Evolutionary conservation across 2,113 vertebrate genomes (phyloP), one percentile per base, ranked within the genome.

Genomic region (Myiozetetes cayanensis): DNA sequence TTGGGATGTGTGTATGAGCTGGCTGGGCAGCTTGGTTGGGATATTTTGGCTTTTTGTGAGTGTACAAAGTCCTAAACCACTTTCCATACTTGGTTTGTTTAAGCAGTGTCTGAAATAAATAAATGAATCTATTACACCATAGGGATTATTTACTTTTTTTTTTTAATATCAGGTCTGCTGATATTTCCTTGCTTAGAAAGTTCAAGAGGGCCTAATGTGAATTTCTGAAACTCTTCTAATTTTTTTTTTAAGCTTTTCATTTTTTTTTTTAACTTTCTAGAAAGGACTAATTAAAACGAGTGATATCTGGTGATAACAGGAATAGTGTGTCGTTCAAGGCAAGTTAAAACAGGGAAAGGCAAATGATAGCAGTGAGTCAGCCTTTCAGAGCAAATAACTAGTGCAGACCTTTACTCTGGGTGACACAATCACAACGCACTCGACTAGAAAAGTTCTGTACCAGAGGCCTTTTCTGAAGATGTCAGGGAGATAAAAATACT

Each of bases 331-430:
- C 77, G 35, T 74, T 89, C 50, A 35, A 90, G 87, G 44, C 67
- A 74, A 88, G 72, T 70, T 88, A 41, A 77, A 96, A 84, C 75
- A 74, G 31, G 55, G 63, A 89, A 91, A 71, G 72, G 85, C 72
- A 73, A 90, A 77, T 13, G 50, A 80, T 56, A 67, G 56, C 56
- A 68, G 35, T 90, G 92, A 94, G 72, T 93, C 72, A 94, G 78
- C 71, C 75, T 80, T 93, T 77, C 85, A 88, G 75, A 84, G 85
- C 35, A 92, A 74, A 74, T 86, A 85, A 77, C 46, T 49, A 43
- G 50, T 37, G 31, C 33, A 83, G 87, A 77, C 63, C 81, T 94
- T 97, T 74, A 71, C 58, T 83, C 71, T 80, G 89, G 67, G 85
- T 96, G 93, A 94, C 78, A 85, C 93, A 70, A 50, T 67, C 70